Evolutionary conservation across 2,888 invertebrate genomes (phyloP).

Genomic region (Tuta absoluta): DNA sequence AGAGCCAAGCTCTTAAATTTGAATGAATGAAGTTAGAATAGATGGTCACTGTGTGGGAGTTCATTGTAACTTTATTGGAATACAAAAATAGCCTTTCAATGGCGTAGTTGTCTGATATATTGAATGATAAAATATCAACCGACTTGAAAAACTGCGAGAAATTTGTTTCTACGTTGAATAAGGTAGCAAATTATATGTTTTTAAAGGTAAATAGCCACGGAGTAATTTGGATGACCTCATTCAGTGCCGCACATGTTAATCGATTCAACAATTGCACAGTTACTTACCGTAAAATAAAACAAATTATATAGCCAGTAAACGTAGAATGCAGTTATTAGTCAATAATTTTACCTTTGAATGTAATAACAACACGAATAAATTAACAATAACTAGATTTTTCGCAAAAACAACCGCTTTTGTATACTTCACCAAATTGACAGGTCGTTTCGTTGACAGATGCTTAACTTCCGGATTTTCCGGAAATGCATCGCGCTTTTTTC

Average conservation of each 20-base stretch:
- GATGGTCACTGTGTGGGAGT: not conserved
- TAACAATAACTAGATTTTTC: not conserved
- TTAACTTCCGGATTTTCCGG: constrained; percentile 15
- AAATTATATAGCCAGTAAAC: not conserved
- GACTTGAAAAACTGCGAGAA: not conserved
- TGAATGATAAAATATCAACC: not conserved
- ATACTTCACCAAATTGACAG: constrained; percentile 19
- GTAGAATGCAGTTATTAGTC: not conserved
- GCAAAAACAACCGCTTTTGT: constrained; percentile 11
- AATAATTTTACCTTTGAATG: not conserved
- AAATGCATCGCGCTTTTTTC: constrained; percentile 14
- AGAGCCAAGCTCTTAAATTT: too few species aligned
- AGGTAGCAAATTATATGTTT: not conserved
- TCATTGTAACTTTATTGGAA: too few species aligned
- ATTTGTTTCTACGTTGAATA: not conserved
- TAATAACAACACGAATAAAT: not conserved
- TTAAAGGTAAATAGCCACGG: not conserved
- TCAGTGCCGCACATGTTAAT: constrained; percentile 28
- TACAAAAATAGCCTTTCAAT: too few species aligned
- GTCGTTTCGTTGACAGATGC: not conserved
- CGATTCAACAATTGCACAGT: constrained; percentile 24
- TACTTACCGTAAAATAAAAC: constrained; percentile 23
- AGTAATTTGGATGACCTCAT: constrained; percentile 30
- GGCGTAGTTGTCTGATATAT: too few species aligned
- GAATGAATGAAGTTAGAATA: too few species aligned